These are phyloP conservation scores for Dasyurus viverrinus DNA, from an alignment of 2,113 vertebrate genomes.

Conservation along the genomic window DNA sequence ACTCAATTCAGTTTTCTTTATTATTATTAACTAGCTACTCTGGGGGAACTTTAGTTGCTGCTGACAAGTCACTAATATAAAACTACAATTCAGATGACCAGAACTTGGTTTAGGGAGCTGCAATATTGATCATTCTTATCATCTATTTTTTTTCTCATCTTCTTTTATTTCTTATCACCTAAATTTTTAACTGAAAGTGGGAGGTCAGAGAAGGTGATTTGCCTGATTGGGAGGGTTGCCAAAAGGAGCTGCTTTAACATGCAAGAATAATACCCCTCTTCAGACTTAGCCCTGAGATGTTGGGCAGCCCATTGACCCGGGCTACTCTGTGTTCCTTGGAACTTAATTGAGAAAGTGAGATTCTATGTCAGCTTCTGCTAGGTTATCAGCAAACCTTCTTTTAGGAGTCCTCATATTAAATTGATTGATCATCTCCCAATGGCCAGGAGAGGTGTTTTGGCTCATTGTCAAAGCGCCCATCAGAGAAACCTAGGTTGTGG, in stretches of 20 bases:
- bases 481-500: constrained; percentile 3
- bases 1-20: not conserved
- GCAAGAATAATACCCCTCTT: not conserved
- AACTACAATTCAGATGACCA: not conserved
- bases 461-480: constrained; percentile 20
- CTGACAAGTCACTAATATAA: not conserved
- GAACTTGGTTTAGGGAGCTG: not conserved
- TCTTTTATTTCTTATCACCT: not conserved
- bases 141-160: not conserved
- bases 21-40: not conserved
- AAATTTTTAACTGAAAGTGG: not conserved
- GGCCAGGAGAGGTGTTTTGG: constrained; percentile 13
- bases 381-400: not conserved
- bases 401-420: not conserved
- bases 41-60: not conserved
- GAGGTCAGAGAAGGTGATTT: not conserved
- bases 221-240: not conserved
- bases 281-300: accelerated
- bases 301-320: accelerated
- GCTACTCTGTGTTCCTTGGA: not conserved
- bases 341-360: not conserved
- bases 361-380: not conserved
- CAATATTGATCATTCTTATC: not conserved
- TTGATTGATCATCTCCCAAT: not conserved
- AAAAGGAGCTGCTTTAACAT: not conserved